Evolutionary conservation across 2,888 invertebrate species (phyloP).

Genomic region (Drosophila mulleri): DNA sequence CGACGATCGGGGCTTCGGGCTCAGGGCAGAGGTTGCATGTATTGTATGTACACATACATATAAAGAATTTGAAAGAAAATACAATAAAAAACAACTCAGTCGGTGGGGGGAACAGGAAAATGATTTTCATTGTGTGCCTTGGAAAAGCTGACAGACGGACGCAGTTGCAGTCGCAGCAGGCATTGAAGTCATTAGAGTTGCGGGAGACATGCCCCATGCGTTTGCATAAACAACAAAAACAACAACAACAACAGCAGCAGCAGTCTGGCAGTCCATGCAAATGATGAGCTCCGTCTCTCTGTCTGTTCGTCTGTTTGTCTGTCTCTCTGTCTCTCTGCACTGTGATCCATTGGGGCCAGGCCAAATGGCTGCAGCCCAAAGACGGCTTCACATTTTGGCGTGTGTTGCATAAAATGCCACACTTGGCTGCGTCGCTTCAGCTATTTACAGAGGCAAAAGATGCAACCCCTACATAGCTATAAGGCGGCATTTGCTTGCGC

Average conservation of each 20-base stretch:
- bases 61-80: slow-evolving; percentile 3
- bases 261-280: slow-evolving; percentile 46
- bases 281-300: slow-evolving; percentile 46
- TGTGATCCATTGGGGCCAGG: slow-evolving; percentile 33
- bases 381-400: slow-evolving; percentile 61
- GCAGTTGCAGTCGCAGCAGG: slow-evolving; percentile 35
- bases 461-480: slow-evolving; percentile 73
- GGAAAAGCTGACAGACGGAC: slow-evolving; percentile 62
- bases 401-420: slow-evolving; percentile 79
- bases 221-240: slow-evolving; percentile 70
- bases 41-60: not conserved
- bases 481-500: slow-evolving; percentile 56
- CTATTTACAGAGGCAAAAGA: slow-evolving; percentile 60
- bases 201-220: slow-evolving; percentile 80
- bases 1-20: not conserved
- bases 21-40: slow-evolving; percentile 29
- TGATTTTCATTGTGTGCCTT: slow-evolving; percentile 77
- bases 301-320: slow-evolving; percentile 9
- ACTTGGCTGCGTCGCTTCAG: slow-evolving; percentile 63
- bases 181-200: slow-evolving; percentile 74
- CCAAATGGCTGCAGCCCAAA: slow-evolving; percentile 7
- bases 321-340: too few species aligned
- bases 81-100: slow-evolving; percentile 26
- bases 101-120: slow-evolving; percentile 67
- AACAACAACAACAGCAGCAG: slow-evolving; percentile 22